Conservation (phyloP, 1,140 invertebrate genomes). For the Macrostomum lignano region DNA sequence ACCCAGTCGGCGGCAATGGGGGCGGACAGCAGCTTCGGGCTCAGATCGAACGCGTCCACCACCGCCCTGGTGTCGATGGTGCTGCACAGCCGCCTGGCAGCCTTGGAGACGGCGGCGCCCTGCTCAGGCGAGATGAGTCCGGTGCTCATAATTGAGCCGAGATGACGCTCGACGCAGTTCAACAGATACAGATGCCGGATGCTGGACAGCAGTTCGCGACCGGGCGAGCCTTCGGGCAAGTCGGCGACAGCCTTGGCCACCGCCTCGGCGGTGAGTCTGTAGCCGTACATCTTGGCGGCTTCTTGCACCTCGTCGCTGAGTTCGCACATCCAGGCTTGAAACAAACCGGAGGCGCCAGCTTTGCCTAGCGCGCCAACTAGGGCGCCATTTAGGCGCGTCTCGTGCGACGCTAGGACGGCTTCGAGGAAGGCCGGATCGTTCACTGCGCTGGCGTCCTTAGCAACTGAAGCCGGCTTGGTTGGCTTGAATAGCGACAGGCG, state of each 20-base stretch:
- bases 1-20: conserved; percentile 20
- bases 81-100: conserved; percentile 10
- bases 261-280: conserved; percentile 14
- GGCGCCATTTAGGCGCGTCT: too few species aligned
- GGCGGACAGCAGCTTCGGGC: conserved; percentile 15
- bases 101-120: conserved; percentile 6
- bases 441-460: too few species aligned
- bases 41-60: conserved; percentile 15
- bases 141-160: conserved; percentile 10
- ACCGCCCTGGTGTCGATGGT: conserved; percentile 13
- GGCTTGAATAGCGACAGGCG: conserved; percentile 11
- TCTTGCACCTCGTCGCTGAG: conserved; percentile 15
- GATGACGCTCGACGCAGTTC: conserved; percentile 11
- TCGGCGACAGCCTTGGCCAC: conserved; percentile 10
- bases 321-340: conserved; percentile 17
- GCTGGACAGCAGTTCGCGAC: conserved; percentile 10
- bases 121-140: conserved; percentile 9
- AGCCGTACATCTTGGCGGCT: conserved; percentile 13
- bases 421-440: too few species aligned
- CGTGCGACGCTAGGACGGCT: too few species aligned
- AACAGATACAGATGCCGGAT: conserved; percentile 13
- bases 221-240: conserved; percentile 8
- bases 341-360: conserved; percentile 12
- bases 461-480: too few species aligned
- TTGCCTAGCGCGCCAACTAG: too few species aligned